Conservation (phyloP, 1,140 invertebrate genomes). For the Trialeurodes vaporariorum region DNA sequence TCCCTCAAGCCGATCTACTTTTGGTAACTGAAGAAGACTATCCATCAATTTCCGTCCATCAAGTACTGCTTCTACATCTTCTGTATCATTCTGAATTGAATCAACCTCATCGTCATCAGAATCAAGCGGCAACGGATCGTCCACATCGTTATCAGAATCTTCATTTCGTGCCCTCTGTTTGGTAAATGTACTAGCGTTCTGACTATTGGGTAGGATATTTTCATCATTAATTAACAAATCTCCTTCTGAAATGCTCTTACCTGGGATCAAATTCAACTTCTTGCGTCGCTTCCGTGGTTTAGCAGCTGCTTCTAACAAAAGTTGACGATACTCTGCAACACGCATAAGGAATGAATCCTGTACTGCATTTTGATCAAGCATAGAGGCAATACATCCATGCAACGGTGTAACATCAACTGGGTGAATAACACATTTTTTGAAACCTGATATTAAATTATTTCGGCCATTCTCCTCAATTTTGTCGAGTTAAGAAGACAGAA, state of each 20-base stretch:
- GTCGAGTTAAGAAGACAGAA: too few relatives aligned
- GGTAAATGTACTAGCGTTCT: neutral
- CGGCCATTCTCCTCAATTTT: too few relatives aligned
- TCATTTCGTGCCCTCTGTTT: neutral
- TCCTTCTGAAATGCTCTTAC: conserved; percentile 5
- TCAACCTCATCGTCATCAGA: too few relatives aligned
- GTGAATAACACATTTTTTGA: too few relatives aligned
- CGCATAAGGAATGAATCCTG: neutral
- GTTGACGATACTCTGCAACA: neutral
- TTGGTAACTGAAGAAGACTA: neutral
- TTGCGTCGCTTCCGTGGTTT: neutral
- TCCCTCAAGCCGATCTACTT: too few relatives aligned
- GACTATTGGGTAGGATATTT: neutral
- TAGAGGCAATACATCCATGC: neutral
- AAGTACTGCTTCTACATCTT: neutral
- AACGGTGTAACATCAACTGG: neutral
- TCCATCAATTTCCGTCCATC: neutral
- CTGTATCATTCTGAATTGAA: too few relatives aligned
- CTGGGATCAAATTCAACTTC: conserved; percentile 6
- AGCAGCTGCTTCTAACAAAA: too few relatives aligned
- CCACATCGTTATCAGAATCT: neutral
- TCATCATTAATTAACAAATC: neutral
- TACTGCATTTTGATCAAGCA: neutral
- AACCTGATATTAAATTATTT: too few relatives aligned
- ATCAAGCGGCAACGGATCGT: too few relatives aligned